Conservation (phyloP, 2,113 vertebrate species). For the Oceanodroma tethys region DNA sequence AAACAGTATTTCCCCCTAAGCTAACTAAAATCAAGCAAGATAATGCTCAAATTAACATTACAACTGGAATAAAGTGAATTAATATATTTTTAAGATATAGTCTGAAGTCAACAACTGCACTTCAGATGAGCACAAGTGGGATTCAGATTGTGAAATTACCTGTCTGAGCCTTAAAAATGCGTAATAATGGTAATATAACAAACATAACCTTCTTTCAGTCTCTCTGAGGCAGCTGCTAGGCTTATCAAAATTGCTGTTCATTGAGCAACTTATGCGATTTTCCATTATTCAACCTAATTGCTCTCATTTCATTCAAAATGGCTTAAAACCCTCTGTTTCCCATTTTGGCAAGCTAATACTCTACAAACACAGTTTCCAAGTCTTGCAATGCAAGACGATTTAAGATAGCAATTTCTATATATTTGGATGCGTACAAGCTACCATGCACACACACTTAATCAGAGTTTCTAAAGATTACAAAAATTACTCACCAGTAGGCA, state of each 20-base stretch:
- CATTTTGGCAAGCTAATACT: neutral
- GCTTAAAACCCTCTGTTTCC: neutral
- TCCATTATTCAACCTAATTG: conserved; percentile 20
- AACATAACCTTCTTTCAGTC: neutral
- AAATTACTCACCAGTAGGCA: neutral
- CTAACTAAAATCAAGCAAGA: neutral
- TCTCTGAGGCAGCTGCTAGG: neutral
- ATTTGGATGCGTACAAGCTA: neutral
- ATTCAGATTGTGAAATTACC: neutral
- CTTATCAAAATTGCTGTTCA: neutral
- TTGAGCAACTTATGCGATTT: neutral
- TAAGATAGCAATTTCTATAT: neutral
- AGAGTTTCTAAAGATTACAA: neutral
- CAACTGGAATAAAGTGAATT: neutral
- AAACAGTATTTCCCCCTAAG: neutral
- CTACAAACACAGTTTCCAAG: neutral
- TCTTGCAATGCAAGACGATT: neutral
- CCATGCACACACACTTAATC: neutral
- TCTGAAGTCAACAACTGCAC: neutral
- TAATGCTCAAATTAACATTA: neutral
- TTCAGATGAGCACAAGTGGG: neutral
- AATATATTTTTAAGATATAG: neutral
- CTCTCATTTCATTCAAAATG: neutral
- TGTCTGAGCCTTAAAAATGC: neutral
- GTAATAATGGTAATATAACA: neutral